Base-by-base conservation (phyloP, 2,113 vertebrate genomes). In the Dipodomys ordii region DNA sequence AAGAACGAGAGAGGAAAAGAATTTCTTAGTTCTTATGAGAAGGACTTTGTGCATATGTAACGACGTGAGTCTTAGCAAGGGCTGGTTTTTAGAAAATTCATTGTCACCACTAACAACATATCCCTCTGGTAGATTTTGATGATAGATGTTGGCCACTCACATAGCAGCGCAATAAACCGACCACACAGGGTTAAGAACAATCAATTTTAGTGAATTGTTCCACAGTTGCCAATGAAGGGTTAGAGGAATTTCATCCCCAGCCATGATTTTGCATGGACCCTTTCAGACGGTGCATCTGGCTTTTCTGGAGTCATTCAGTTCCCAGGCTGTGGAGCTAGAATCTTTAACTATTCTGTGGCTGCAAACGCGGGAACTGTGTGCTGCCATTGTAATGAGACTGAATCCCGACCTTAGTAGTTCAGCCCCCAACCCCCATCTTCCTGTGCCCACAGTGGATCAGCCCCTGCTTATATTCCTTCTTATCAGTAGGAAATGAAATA, bases 391-490 rank as follows among this genome's bases (percentile, higher is more conserved):
- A 44, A 20, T 65, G n/a, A 76, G 65, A 27, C 83, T 18, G 78
- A 46, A 8, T 27, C 49, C 22, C 1, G n/a, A 25, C 32, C 39
- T 46, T 39, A 46, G 62, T 13, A 0, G 25, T 62, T 22, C 28
- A 20, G 7, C 3, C 15, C 15, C 4, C 12, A 18, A 22, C 65
- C 20, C 35, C 80, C 15, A 25, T 71, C 69, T 77, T 82, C 79
- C 32, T 4, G 7, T 3, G 16, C 32, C 0, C 13, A 9, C 13
- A 1, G 22, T 57, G 7, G 16, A 57, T n/a, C 49, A 15, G 2
- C 28, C 18, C 9, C 44, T 74, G 44, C 32, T 76, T 88, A 53
- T 79, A 92, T 96, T 91, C 64, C 73, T 92, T 94, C 68, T 92
- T 1, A 80, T 67, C 23, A 60, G 53, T 64, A 95, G 16, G 69